Percentiles rank a stretch among this genome's conserved stretches.
Evolutionary conservation across 2,888 invertebrate genomes (phyloP).

Genomic region (Apantesis nais): DNA sequence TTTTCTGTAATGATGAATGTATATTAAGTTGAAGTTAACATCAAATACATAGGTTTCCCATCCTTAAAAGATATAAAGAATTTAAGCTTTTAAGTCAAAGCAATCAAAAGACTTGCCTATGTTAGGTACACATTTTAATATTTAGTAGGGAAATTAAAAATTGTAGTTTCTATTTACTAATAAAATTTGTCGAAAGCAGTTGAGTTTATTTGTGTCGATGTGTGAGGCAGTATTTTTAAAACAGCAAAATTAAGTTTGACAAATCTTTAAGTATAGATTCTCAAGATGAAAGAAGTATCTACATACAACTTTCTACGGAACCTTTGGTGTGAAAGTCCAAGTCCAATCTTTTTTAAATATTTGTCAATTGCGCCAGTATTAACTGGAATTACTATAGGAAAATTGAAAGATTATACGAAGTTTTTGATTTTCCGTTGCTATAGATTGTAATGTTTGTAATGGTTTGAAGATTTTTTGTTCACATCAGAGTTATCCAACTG

Average conservation of each 20-base stretch:
- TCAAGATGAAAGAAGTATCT: no score
- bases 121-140: no score
- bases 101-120: not conserved
- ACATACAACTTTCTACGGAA: no score
- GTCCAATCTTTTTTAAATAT: constrained; percentile 1
- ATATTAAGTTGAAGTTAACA: not conserved
- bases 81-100: not conserved
- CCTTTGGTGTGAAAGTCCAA: no score
- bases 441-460: not conserved
- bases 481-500: not conserved
- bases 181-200: no score
- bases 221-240: no score
- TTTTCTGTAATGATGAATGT: not conserved
- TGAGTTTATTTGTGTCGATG: no score
- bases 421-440: not conserved
- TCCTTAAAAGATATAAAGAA: not conserved
- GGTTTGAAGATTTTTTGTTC: not conserved
- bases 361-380: constrained; percentile 14
- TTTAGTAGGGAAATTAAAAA: no score
- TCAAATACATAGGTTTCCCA: not conserved
- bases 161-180: no score
- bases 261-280: no score
- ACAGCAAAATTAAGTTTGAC: no score
- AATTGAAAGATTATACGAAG: not conserved
- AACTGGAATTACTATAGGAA: constrained; percentile 1